Percentiles rank a stretch among this genome's conserved stretches.
phyloP scores from a whole-genome alignment of 1,140 invertebrate species.

The Drosophila tani region DNA sequence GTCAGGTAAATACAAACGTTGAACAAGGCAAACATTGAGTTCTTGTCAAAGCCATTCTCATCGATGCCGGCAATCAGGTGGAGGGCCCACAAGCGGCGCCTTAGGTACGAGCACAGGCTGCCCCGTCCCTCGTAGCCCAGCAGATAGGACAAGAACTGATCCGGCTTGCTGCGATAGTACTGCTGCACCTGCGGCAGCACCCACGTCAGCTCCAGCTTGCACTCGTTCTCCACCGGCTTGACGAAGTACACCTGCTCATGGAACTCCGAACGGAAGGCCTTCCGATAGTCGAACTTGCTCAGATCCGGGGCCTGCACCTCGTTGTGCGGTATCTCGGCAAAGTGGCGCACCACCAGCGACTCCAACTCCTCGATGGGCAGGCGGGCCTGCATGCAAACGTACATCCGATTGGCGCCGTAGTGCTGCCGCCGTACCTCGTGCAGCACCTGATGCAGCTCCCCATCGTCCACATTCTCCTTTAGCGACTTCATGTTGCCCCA shows the following conservation, averaged over 20 bases:
- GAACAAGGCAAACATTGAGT: conserved; percentile 91
- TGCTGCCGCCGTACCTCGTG: conserved; percentile 92
- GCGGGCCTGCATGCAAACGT: conserved; percentile 92
- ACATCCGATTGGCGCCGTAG: conserved; percentile 96
- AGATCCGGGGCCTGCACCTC: conserved; percentile 87
- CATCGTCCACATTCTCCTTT: conserved; percentile 89
- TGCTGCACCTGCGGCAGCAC: conserved; percentile 89
- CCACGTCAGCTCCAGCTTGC: conserved; percentile 91
- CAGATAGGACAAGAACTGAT: conserved; percentile 92
- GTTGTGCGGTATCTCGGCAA: conserved; percentile 89
- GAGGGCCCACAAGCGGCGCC: conserved; percentile 93
- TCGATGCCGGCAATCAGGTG: conserved; percentile 91
- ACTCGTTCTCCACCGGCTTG: conserved; percentile 90
- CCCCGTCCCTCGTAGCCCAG: conserved; percentile 96
- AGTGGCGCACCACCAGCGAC: conserved; percentile 87
- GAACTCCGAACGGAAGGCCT: conserved; percentile 89
- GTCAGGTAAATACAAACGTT: conserved; percentile 91
- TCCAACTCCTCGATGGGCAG: conserved; percentile 91
- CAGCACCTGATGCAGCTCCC: conserved; percentile 88
- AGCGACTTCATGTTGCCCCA: conserved; percentile 94
- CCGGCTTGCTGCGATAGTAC: conserved; percentile 91
- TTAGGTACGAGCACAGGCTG: conserved; percentile 93
- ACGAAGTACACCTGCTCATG: conserved; percentile 90
- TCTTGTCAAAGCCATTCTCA: conserved; percentile 91
- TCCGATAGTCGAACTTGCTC: conserved; percentile 73